phyloP scores from a whole-genome alignment of 1,140 invertebrate genomes.

The Drosophila lacertosa region DNA sequence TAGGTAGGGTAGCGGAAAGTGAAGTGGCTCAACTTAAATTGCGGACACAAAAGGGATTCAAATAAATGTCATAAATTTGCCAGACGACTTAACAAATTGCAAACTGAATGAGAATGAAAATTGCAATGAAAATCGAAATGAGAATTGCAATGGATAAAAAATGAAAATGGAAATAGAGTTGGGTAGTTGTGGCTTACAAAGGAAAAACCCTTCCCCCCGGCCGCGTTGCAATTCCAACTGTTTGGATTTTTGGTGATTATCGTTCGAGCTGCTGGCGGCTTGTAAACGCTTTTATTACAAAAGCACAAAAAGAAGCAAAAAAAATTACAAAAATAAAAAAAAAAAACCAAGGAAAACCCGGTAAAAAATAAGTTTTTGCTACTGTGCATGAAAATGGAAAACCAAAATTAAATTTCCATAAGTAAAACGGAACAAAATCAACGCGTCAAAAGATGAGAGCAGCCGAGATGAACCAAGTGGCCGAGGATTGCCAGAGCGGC shows the following conservation, averaged over 20 bases:
- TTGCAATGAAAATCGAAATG: not conserved
- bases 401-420: conserved; percentile 54
- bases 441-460: conserved; percentile 22
- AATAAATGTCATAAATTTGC: conserved; percentile 52
- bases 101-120: conserved; percentile 11
- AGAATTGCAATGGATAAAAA: not conserved
- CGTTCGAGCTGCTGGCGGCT: conserved; percentile 31
- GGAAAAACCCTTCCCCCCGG: not conserved
- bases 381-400: conserved; percentile 42
- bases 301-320: conserved; percentile 8
- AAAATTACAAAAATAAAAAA: conserved; percentile 3
- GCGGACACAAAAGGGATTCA: conserved; percentile 38
- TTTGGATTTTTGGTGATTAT: conserved; percentile 30
- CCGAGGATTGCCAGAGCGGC: not conserved
- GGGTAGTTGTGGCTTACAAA: conserved; percentile 12
- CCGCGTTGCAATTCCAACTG: not conserved
- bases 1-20: not conserved
- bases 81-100: conserved; percentile 50
- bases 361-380: conserved; percentile 17
- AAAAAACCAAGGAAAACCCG: conserved; percentile 6
- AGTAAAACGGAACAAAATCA: conserved; percentile 35
- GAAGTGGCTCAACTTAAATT: conserved; percentile 11
- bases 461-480: conserved; percentile 15
- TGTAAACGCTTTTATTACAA: conserved; percentile 32
- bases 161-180: not conserved